Conservation (phyloP, 2,113 vertebrate species). For the Harpagus bidentatus region DNA sequence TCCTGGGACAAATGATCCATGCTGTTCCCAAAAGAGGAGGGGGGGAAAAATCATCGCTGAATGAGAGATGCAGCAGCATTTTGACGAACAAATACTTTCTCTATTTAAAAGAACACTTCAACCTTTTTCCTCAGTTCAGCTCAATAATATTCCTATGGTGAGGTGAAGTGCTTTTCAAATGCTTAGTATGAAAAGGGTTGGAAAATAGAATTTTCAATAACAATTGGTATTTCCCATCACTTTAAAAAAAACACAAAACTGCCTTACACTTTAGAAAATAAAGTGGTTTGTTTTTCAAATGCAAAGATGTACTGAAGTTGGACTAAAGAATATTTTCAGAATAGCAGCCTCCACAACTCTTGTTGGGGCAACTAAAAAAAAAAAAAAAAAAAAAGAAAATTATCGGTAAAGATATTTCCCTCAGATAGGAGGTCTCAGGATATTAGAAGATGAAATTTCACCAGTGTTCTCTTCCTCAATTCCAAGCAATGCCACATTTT, state of each 20-base stretch:
- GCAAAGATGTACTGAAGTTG: background rate
- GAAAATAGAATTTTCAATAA: constrained; percentile 7
- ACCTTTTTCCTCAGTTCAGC: background rate
- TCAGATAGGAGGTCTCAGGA: background rate
- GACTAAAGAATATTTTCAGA: background rate
- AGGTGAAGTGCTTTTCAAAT: background rate
- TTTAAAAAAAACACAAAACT: background rate
- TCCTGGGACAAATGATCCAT: background rate
- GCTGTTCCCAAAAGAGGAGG: background rate
- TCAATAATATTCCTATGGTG: background rate
- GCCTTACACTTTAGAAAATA: background rate
- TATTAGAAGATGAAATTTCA: background rate
- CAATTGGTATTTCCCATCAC: background rate
- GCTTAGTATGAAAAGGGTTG: background rate
- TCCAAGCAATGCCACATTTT: background rate
- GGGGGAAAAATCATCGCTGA: background rate
- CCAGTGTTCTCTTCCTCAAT: background rate
- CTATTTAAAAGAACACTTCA: background rate
- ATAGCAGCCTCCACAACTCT: background rate
- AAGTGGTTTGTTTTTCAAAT: background rate
- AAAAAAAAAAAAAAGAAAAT: background rate
- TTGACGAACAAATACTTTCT: background rate
- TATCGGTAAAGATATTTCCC: background rate
- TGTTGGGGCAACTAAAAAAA: background rate
- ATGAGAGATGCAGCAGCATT: background rate